Evolutionary conservation across 2,797 vertebrate genomes (phyloP), one percentile per base, ranked within the genome.

Genomic region (Oryzias sinensis): DNA sequence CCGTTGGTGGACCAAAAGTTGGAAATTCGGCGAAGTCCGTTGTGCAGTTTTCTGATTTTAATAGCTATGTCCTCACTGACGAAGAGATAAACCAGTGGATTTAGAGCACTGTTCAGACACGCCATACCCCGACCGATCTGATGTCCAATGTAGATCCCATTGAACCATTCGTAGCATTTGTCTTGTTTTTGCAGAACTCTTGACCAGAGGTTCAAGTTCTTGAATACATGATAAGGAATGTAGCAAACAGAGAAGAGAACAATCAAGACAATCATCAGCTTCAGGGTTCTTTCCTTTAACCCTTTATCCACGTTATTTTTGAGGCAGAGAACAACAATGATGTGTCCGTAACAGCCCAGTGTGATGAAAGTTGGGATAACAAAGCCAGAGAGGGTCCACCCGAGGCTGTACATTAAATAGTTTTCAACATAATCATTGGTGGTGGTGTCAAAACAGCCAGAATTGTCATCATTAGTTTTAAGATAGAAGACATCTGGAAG

Each of bases 191-290:
- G 58, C 57, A 86, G 72, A 43, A 75, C 43, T 56, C 92, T 90
- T 33, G 82, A 84, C 43, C 70, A 51, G 53, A 95, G 79, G 72
- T 91, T 93, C 25, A 94, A 73, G 59, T 91, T 94, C 49, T 90
- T 89, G 9, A 93, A 82, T 6, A 92, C 15, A 24, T 94, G 91
- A 64, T 91, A 90, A 0, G 93, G 93, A 15, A 92, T 90, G 72
- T 92, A 95, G 70, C 93, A 94, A 42, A 93, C 47, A 0, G 87
- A 91, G 68, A 95, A 94, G 42, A 94, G 85, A 25, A 93, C 48
- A 54, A 88, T 87, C 53, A 92, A 62, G 0, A 94, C 75, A 2
- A 92, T 55, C 25, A 91, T 81, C 68, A 94, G 71, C 1, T 68
- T 89, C 22, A 93, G 73, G 57, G 88, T 87, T 49, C 74, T 89